Conservation (phyloP, 2,797 vertebrate genomes). For the Bradypodion pumilum region DNA sequence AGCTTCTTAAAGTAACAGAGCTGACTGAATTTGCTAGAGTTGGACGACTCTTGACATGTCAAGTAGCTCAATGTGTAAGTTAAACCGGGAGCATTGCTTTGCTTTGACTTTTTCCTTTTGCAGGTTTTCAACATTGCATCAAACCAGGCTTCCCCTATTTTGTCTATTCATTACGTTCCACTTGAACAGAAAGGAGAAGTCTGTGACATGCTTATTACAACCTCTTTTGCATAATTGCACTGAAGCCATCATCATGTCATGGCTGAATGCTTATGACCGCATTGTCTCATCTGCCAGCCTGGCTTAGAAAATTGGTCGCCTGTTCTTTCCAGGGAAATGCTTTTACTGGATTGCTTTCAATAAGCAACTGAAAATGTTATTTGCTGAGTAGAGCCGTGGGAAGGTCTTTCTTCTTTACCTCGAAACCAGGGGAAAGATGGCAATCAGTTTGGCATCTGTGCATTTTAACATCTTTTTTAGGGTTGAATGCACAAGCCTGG, state of each 20-base stretch:
- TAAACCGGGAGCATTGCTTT: slow-evolving; percentile 12
- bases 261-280: not conserved
- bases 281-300: not conserved
- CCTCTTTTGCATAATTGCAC: slow-evolving; percentile 6
- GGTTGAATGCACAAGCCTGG: no score
- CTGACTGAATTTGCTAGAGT: not conserved
- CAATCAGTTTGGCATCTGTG: no score
- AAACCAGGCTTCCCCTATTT: not conserved
- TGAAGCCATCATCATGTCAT: not conserved
- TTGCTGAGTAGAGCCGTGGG: no score
- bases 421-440: no score
- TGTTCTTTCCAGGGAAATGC: not conserved
- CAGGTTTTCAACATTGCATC: not conserved
- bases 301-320: not conserved
- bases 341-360: not conserved
- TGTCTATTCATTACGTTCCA: slow-evolving; percentile 3
- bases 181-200: slow-evolving; percentile 8
- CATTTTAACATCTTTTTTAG: no score
- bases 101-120: no score
- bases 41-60: slow-evolving; percentile 2
- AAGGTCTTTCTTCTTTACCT: not conserved
- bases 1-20: no score
- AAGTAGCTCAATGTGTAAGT: not conserved
- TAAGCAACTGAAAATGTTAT: not conserved
- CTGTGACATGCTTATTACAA: not conserved